Evolutionary conservation across 1,140 invertebrate species (phyloP), one percentile per base, ranked within the genome.

Genomic region (Apis cerana): DNA sequence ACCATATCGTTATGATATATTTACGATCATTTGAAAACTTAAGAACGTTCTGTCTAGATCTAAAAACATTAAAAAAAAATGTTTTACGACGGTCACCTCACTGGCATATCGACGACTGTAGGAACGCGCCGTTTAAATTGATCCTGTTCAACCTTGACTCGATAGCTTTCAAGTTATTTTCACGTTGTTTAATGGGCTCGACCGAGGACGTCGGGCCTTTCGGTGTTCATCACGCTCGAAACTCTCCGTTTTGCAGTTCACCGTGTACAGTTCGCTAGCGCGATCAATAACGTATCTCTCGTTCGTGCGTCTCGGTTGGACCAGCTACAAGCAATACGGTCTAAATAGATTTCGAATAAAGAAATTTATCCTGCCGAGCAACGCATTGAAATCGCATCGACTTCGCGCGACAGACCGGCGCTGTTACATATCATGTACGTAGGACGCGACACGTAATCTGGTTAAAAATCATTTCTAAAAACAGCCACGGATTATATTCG

Each of bases 251-350:
- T 77, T 58, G 56, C 52, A 81, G 69, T 65, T 19, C 43, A 43
- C 68, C 70, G 50, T 71, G 64, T 27, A 85, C 69, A 27, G 27
- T 54, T 84, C 52, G 71, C 70, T 75, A 82, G 48, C 72, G 43
- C 76, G 85, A 87, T 87, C 86, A 74, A 86, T 87, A 87, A 76
- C 52, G 56, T 83, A 83, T 87, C 65, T 83, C 54, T 78, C 4
- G 33, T 43, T 23, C 59, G 69, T 48, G 77, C 58, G 61, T 69
- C 68, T 85, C 71, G 58, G 62, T 56, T 27, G 69, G 33, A 75
- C 21, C 54, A 12, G 58, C 58, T 69, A 69, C 13, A 61, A 56
- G 61, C 69, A 61, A 43, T 43, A 43, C 7, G 4, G 33, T 43
- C 33, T 43, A 43, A 43, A 43, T 43, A 43, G 33, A 43, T 43